Conservation (phyloP, 2,888 invertebrate genomes). For the Cheilosia urbana region DNA sequence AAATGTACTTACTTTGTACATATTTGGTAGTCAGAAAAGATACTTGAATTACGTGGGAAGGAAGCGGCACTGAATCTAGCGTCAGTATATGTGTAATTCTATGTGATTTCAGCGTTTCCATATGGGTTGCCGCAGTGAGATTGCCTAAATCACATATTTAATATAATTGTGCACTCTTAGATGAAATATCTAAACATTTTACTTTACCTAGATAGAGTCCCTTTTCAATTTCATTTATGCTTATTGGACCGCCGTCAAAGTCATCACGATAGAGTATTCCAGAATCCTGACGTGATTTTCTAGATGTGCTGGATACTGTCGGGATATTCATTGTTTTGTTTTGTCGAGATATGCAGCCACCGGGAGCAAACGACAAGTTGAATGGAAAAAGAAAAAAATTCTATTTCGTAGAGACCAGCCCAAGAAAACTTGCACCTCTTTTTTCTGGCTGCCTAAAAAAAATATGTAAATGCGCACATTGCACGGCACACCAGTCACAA, state of each 20-base stretch:
- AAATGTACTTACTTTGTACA: constrained; percentile 87
- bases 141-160: constrained; percentile 86
- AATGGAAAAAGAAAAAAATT: constrained; percentile 1
- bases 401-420: constrained; percentile 15
- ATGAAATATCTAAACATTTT: constrained; percentile 2
- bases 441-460: neutral
- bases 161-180: neutral
- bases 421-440: neutral
- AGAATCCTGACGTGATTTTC: constrained; percentile 59
- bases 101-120: constrained; percentile 87
- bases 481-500: no score
- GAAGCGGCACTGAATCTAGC: constrained; percentile 93
- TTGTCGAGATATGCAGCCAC: neutral
- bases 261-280: constrained; percentile 81
- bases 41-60: constrained; percentile 88
- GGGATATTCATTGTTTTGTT: constrained; percentile 37
- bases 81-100: constrained; percentile 92
- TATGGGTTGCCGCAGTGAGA: constrained; percentile 91
- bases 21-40: constrained; percentile 89
- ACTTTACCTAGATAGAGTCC: constrained; percentile 82
- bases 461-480: constrained; percentile 31
- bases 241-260: constrained; percentile 83
- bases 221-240: constrained; percentile 82
- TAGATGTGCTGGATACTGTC: constrained; percentile 46
- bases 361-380: neutral